Evolutionary conservation across 2,113 vertebrate genomes (phyloP).

Genomic region (Mola mola): DNA sequence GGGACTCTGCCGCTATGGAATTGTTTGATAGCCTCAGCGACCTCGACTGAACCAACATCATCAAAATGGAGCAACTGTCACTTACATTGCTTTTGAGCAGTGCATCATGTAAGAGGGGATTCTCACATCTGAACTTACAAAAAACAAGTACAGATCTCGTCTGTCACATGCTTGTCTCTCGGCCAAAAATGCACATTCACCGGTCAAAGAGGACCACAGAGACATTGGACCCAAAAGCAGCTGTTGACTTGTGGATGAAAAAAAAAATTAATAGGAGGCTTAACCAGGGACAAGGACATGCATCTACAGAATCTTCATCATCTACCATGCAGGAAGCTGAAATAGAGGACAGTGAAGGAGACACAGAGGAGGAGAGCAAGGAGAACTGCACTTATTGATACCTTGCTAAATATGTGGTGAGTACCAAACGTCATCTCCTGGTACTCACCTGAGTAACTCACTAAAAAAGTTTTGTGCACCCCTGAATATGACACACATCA

Average conservation of each 20-base stretch:
- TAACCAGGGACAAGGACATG: not conserved
- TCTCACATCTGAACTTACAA: conserved; percentile 31
- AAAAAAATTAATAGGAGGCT: conserved; percentile 1
- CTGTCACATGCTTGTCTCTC: conserved; percentile 20
- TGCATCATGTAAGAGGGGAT: conserved; percentile 30
- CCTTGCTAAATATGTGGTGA: no score
- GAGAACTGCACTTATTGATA: no score
- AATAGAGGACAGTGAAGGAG: not conserved
- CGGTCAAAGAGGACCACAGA: conserved; percentile 12
- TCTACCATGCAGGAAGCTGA: not conserved
- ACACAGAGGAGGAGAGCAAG: no score
- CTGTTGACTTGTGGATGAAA: no score
- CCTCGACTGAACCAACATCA: no score
- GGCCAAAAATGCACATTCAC: conserved; percentile 39
- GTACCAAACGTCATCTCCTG: no score
- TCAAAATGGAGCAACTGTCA: conserved; percentile 2
- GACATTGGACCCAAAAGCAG: no score
- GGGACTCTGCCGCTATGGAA: no score
- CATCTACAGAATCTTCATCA: not conserved
- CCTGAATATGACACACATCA: no score
- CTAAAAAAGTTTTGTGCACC: no score
- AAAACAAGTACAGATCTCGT: conserved; percentile 36
- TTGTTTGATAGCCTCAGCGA: no score
- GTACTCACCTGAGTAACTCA: no score
- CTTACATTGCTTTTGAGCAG: conserved; percentile 24